Evolutionary conservation across 2,888 invertebrate genomes (phyloP), one percentile per base, ranked within the genome.

Genomic region (Gordius sp.): DNA sequence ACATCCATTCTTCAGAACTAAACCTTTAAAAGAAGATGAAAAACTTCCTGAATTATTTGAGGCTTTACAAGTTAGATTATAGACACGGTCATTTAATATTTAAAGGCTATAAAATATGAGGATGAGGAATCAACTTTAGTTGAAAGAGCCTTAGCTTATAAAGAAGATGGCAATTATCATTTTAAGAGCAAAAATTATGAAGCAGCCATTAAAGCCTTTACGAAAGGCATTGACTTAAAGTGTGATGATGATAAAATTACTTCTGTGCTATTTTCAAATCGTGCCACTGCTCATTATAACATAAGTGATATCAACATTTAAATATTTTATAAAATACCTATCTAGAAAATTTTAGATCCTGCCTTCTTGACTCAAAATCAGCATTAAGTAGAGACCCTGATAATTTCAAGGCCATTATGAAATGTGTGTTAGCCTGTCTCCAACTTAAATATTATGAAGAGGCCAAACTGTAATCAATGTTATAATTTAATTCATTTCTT

Each of bases 81-180:
- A 33, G n/a, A 13, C 8, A 13, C 8, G 39, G 8, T 47, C 20
- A 47, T 47, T 47, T 47, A n/a, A 18, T 27, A 26, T 28, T 26
- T 4, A 28, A 16, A 54, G 55, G 25, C 55, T 16, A 27, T 54
- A 2, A 25, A 54, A 28, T 54, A 54, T 27, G 55, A 54, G 20
- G 55, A 54, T 54, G 28, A 28, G 8, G 23, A 26, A 16, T 8
- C 13, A 20, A 47, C 20, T 4, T 8, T 27, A 8, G 27, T 27
- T 24, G 26, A 24, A 16, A 25, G 27, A n/a, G 8, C 39, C n/a
- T 8, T 13, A 39, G 39, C 39, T 25, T 54, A 54, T 54, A 25
- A 28, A 54, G 55, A 27, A 28, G 55, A 54, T 26, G 55, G 55
- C 8, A 23, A 54, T 54, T 27, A 54, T 28, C 4, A 54, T 28